phyloP scores from a whole-genome alignment of 2,797 vertebrate genomes.

The Percopsis omiscomaycus region DNA sequence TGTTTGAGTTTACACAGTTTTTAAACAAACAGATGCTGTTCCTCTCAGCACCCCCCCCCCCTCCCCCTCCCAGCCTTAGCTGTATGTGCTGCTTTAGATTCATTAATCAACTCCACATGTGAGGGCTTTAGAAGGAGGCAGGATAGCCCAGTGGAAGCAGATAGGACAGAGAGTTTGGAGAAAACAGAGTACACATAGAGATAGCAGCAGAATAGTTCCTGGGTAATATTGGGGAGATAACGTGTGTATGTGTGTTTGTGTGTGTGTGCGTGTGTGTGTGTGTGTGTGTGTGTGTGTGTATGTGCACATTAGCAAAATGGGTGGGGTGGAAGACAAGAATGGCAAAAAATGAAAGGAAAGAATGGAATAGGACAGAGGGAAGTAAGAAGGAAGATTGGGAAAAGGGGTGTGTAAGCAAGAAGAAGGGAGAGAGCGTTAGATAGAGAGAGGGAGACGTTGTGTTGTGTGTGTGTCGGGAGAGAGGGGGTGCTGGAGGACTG shows the following conservation, averaged over 20 bases:
- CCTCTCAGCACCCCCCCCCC: slow-evolving; percentile 39
- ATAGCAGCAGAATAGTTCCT: slow-evolving; percentile 42
- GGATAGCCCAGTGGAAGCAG: slow-evolving; percentile 34
- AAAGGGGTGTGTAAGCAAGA: slow-evolving; percentile 27
- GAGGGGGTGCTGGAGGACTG: slow-evolving; percentile 70
- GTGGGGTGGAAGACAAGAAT: slow-evolving; percentile 25
- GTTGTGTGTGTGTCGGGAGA: slow-evolving; percentile 43
- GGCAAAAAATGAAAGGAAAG: slow-evolving; percentile 27
- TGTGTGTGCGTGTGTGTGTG: slow-evolving; percentile 7
- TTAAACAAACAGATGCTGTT: slow-evolving; percentile 38
- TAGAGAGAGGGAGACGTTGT: slow-evolving; percentile 26
- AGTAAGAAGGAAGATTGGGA: slow-evolving; percentile 7
- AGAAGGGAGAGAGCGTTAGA: slow-evolving; percentile 6
- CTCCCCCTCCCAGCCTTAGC: slow-evolving; percentile 38
- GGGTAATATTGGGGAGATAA: slow-evolving; percentile 30
- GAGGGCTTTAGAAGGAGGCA: slow-evolving; percentile 41
- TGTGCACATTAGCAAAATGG: slow-evolving; percentile 42
- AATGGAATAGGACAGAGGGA: slow-evolving; percentile 8
- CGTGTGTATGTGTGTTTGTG: slow-evolving; percentile 2
- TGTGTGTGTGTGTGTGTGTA: slow-evolving; percentile 43
- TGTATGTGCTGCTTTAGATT: slow-evolving; percentile 62
- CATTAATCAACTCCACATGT: slow-evolving; percentile 74
- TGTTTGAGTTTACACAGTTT: slow-evolving; percentile 38
- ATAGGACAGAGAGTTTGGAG: slow-evolving; percentile 46
- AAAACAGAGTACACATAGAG: slow-evolving; percentile 52